Evolutionary conservation across 2,113 vertebrate species (phyloP), one percentile per base, ranked within the genome.

Genomic region (Athene noctua): DNA sequence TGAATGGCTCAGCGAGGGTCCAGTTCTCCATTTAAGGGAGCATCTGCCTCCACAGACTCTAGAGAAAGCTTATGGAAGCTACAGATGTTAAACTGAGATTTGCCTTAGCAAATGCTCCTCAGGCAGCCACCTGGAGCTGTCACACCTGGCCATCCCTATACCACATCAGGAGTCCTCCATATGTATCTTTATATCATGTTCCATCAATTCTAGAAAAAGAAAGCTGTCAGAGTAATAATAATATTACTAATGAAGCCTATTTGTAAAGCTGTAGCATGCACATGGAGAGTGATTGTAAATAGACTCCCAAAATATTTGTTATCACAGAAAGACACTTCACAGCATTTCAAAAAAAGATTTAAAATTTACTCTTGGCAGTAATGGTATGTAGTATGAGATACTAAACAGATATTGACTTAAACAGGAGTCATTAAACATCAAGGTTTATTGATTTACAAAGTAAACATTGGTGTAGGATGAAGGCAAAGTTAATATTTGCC

Each of bases 401-500:
- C 22, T 86, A 54, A 86, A 20, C 11, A 74, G 70, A 44, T n/a
- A 62, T 8, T 80, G 36, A 32, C 22, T 94, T 79, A 71, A 87
- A 87, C 34, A 51, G 7, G 13, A 83, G 54, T 73, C 38, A 93
- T 84, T 88, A 86, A 67, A 81, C 52, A 90, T 29, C 34, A 90
- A 86, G 38, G 10, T 81, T 86, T 84, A 75, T 49, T 68, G 77
- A 95, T 84, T 84, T 68, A 78, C 49, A 78, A 91, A 47, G 72
- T 52, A 96, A 96, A 89, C 93, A 88, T 57, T 93, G 61, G 54
- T 36, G 34, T 10, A 79, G 15, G 38, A 88, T 86, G 75, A 92
- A 96, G 63, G 8, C 13, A 75, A 84, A 30, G 52, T 88, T 93
- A 95, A 74, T 84, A 86, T 94, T 94, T 94, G 38, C 61, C 44